A percentile compares a stretch with the other conserved stretches of the same genome.
These are phyloP conservation scores for Macropodus opercularis DNA, from an alignment of 2,797 vertebrate genomes.

Conservation along the genomic window DNA sequence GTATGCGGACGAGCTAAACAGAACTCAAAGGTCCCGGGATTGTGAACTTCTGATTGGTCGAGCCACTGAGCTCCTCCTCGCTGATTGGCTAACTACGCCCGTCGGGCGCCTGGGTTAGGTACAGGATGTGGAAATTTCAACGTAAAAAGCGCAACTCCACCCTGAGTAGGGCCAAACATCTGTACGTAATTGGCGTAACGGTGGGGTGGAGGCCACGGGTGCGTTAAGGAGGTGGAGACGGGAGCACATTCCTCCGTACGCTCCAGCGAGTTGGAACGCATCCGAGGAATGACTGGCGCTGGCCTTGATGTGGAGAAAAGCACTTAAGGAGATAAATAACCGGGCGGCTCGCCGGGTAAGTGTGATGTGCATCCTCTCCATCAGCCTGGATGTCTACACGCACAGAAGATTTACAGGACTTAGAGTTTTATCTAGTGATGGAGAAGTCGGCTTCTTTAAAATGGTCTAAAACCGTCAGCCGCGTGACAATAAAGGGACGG, in stretches of 20 bases:
- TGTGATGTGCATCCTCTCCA: constrained; percentile 35
- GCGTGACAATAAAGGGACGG: not conserved
- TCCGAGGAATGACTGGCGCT: constrained; percentile 70
- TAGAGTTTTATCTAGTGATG: not conserved
- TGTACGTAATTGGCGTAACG: constrained; percentile 74
- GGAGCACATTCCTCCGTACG: constrained; percentile 60
- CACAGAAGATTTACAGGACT: not conserved
- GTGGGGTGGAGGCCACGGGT: constrained; percentile 48
- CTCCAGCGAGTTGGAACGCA: constrained; percentile 70
- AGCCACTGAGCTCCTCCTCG: not conserved
- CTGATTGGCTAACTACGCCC: constrained; percentile 61
- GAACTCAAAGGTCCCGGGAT: constrained; percentile 42
- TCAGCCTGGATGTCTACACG: not conserved
- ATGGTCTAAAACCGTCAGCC: not conserved
- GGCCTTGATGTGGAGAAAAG: constrained; percentile 19
- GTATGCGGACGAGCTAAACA: constrained; percentile 44
- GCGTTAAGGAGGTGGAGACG: constrained; percentile 4
- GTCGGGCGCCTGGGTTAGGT: constrained; percentile 40
- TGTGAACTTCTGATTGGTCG: constrained; percentile 79
- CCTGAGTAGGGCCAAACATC: constrained; percentile 74
- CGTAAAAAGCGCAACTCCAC: constrained; percentile 79
- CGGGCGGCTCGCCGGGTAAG: not conserved
- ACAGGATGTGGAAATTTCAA: constrained; percentile 68
- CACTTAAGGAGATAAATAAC: constrained; percentile 25
- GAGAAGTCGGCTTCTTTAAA: constrained; percentile 7